phyloP scores from a whole-genome alignment of 1,140 invertebrate species.

The Lepidotrigona ventralis region DNA sequence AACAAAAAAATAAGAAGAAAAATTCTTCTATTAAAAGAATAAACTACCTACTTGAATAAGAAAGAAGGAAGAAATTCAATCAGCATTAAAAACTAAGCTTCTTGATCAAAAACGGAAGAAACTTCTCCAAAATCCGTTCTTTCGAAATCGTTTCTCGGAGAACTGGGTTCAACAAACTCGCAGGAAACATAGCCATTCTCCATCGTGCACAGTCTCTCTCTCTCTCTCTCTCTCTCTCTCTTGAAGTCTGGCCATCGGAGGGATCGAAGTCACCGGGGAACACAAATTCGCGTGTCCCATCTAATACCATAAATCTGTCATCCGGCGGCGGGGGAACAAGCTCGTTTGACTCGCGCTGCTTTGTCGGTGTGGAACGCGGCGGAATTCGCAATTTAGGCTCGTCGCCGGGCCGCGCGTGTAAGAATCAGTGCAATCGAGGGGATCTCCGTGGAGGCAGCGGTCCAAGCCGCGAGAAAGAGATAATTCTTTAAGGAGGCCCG shows the following conservation, averaged over 20 bases:
- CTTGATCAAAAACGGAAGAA: too few species aligned
- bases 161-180: slow-evolving; percentile 21
- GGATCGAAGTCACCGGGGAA: slow-evolving; percentile 39
- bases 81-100: too few species aligned
- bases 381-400: slow-evolving; percentile 51
- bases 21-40: too few species aligned
- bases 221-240: too few species aligned
- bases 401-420: slow-evolving; percentile 40
- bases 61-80: too few species aligned
- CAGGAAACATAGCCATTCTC: slow-evolving; percentile 4
- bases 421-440: slow-evolving; percentile 60
- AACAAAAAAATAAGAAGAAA: too few species aligned
- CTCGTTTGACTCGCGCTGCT: slow-evolving; percentile 48
- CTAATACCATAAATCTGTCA: slow-evolving; percentile 54
- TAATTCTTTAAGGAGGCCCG: slow-evolving; percentile 51
- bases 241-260: not conserved
- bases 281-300: slow-evolving; percentile 53
- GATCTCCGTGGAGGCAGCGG: slow-evolving; percentile 15
- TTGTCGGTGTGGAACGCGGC: slow-evolving; percentile 51
- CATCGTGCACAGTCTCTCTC: not conserved
- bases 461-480: slow-evolving; percentile 32
- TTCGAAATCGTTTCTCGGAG: not conserved
- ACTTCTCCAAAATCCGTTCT: not conserved
- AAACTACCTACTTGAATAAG: too few species aligned
- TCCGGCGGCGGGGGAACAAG: slow-evolving; percentile 46